Conservation (phyloP, 1,140 invertebrate species). For the Sitophilus oryzae region DNA sequence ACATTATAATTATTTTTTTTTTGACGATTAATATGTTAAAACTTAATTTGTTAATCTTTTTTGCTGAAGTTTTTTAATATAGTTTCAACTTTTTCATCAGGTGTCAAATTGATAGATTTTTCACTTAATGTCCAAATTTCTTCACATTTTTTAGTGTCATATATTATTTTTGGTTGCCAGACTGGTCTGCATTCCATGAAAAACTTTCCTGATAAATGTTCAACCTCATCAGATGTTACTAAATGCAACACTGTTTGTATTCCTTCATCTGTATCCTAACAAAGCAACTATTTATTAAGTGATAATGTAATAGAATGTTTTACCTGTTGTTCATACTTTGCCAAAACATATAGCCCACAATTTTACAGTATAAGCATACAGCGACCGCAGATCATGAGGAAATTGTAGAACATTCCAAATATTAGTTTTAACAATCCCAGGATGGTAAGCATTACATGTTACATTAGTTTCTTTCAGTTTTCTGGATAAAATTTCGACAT, state of each 20-base stretch:
- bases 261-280: conserved; percentile 33
- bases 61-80: background rate
- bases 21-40: background rate
- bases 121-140: conserved; percentile 8
- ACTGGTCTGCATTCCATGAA: conserved; percentile 27
- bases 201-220: conserved; percentile 39
- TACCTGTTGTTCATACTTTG: too few relatives aligned
- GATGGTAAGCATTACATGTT: conserved; percentile 47
- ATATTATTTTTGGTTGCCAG: conserved; percentile 3
- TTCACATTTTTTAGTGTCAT: background rate
- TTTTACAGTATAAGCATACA: background rate
- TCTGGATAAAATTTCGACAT: conserved; percentile 29
- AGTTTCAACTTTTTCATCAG: conserved; percentile 1
- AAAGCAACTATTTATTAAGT: too few relatives aligned
- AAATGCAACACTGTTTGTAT: conserved; percentile 39
- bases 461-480: conserved; percentile 37
- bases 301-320: too few relatives aligned
- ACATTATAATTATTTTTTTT: too few relatives aligned
- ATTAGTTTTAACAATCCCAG: conserved; percentile 37
- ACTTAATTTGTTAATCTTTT: background rate
- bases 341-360: background rate
- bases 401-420: conserved; percentile 1
- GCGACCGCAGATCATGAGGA: background rate
- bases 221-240: conserved; percentile 37
- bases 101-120: background rate